These are phyloP conservation scores for Bovichtus diacanthus DNA, from an alignment of 2,797 vertebrate species.

Conservation along the genomic window DNA sequence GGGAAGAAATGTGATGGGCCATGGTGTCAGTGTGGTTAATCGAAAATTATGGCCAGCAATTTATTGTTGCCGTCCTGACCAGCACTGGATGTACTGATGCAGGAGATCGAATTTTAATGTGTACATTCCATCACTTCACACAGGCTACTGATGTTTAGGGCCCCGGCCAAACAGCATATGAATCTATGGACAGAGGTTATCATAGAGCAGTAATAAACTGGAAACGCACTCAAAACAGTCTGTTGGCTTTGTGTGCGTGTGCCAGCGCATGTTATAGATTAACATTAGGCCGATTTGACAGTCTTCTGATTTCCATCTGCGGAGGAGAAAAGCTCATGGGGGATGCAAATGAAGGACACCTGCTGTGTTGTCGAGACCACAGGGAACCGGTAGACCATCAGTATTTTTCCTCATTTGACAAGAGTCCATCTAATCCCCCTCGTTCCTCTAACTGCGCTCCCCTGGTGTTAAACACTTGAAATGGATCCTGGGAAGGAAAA, in stretches of 20 bases:
- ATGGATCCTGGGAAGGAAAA: constrained; percentile 30
- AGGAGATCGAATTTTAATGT: constrained; percentile 84
- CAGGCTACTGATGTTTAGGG: constrained; percentile 74
- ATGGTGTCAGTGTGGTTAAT: constrained; percentile 79
- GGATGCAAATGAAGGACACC: constrained; percentile 75
- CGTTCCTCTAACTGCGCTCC: constrained; percentile 41
- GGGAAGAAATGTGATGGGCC: constrained; percentile 72
- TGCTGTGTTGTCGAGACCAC: constrained; percentile 53
- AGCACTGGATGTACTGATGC: constrained; percentile 79
- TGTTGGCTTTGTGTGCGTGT: constrained; percentile 1
- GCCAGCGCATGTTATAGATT: constrained; percentile 20
- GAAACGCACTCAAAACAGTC: constrained; percentile 41
- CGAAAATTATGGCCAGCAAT: constrained; percentile 83
- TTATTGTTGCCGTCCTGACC: constrained; percentile 79
- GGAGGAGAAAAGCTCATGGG: constrained; percentile 40
- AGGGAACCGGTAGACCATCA: constrained; percentile 49
- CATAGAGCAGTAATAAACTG: constrained; percentile 63
- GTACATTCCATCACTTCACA: constrained; percentile 78
- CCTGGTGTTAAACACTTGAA: constrained; percentile 54
- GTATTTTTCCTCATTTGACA: constrained; percentile 61
- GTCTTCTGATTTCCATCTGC: constrained; percentile 64
- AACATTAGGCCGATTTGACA: constrained; percentile 51
- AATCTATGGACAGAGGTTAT: constrained; percentile 75
- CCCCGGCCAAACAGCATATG: constrained; percentile 63
- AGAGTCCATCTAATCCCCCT: constrained; percentile 57